A percentile compares a stretch with the other conserved stretches of the same genome.
Evolutionary conservation across 2,888 invertebrate genomes (phyloP).

Genomic region (Ferdinandea cuprea): DNA sequence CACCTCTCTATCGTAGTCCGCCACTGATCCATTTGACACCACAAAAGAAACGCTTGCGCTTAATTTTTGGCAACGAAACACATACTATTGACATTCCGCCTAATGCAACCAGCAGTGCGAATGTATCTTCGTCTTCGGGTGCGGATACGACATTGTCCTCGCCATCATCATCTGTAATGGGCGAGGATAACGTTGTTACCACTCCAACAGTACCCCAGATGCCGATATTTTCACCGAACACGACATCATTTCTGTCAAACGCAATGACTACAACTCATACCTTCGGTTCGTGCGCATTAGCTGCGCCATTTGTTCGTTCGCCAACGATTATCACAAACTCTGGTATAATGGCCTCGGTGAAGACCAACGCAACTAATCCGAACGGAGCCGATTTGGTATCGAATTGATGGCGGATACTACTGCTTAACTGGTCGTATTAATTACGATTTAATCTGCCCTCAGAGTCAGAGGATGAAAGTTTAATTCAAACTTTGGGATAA

Average conservation of each 20-base stretch:
- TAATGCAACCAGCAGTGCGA: constrained; percentile 59
- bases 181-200: constrained; percentile 36
- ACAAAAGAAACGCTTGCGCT: constrained; percentile 92
- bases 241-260: constrained; percentile 77
- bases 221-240: constrained; percentile 52
- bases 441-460: constrained; percentile 20
- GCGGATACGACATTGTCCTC: constrained; percentile 63
- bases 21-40: constrained; percentile 84
- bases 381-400: constrained; percentile 59
- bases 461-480: background rate
- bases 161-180: constrained; percentile 63
- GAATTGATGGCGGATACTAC: constrained; percentile 63
- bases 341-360: constrained; percentile 45
- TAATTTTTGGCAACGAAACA: constrained; percentile 95
- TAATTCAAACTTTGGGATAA: constrained; percentile 3
- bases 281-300: constrained; percentile 81
- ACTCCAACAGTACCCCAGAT: constrained; percentile 31
- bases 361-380: constrained; percentile 49
- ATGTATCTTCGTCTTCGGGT: constrained; percentile 62
- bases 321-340: constrained; percentile 50
- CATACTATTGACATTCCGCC: constrained; percentile 94
- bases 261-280: constrained; percentile 80
- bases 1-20: constrained; percentile 66
- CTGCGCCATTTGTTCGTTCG: constrained; percentile 78
- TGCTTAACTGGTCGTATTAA: constrained; percentile 5